phyloP scores from a whole-genome alignment of 2,113 vertebrate genomes.

The Mesitornis unicolor region DNA sequence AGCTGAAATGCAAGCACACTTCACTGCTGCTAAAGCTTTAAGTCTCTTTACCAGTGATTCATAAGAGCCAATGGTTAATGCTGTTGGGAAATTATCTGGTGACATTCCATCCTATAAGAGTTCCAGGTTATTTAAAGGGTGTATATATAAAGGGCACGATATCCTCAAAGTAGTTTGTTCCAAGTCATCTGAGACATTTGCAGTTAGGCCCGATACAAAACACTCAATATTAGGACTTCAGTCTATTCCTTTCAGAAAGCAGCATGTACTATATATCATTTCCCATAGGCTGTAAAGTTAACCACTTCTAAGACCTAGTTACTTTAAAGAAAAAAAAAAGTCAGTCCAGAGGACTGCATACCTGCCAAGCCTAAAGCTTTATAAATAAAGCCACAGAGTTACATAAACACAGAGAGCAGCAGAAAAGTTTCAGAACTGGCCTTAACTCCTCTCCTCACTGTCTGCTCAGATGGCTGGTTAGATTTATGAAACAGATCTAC shows the following conservation, averaged over 20 bases:
- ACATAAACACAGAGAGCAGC: neutral
- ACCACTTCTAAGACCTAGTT: neutral
- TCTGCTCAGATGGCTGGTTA: neutral
- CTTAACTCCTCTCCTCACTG: neutral
- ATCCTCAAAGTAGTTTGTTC: constrained; percentile 11
- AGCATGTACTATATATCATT: neutral
- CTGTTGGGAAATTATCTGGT: neutral
- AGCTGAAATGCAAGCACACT: neutral
- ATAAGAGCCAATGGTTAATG: neutral
- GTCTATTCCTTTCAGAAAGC: neutral
- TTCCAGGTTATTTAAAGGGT: constrained; percentile 48
- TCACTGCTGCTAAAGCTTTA: neutral
- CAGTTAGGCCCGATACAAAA: neutral
- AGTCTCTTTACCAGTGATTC: neutral
- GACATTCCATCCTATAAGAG: neutral
- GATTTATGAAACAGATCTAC: neutral
- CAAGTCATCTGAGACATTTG: constrained; percentile 1
- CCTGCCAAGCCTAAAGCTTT: neutral
- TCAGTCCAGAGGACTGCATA: neutral
- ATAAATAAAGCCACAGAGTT: neutral
- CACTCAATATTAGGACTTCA: neutral
- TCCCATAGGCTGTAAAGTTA: neutral
- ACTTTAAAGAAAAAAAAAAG: neutral
- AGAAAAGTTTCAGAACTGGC: neutral
- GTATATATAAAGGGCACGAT: neutral